These are phyloP conservation scores for Ichneumoninae sp. DNA, from an alignment of 2,888 invertebrate species.

Conservation along the genomic window DNA sequence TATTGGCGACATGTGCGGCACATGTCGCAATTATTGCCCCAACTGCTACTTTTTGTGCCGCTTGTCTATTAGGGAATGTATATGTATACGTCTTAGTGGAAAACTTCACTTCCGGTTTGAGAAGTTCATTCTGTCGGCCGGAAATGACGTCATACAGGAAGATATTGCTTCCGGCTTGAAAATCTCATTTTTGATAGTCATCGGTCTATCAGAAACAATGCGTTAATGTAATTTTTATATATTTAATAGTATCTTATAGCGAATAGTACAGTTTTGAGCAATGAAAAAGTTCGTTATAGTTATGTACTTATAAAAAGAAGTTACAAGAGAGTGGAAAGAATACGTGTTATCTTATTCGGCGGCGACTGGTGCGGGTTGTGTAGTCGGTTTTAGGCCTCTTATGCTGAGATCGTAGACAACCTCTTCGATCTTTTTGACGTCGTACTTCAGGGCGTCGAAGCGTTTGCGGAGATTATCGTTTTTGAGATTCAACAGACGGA, in stretches of 20 bases:
- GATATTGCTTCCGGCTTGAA: no score
- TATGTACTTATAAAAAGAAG: slow-evolving; percentile 47
- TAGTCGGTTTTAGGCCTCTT: slow-evolving; percentile 88
- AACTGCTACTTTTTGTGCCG: no score
- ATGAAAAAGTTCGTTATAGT: slow-evolving; percentile 40
- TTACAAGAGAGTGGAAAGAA: slow-evolving; percentile 14
- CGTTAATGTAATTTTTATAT: neutral
- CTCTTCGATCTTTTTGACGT: slow-evolving; percentile 97
- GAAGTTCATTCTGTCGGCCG: no score
- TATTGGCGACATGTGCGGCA: no score
- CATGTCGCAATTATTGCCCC: no score
- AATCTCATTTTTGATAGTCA: neutral
- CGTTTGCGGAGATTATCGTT: slow-evolving; percentile 94
- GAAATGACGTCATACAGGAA: no score
- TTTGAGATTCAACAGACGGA: slow-evolving; percentile 94
- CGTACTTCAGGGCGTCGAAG: slow-evolving; percentile 95
- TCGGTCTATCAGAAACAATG: neutral
- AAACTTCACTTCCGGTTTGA: neutral
- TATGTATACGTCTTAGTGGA: neutral
- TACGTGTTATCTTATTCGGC: slow-evolving; percentile 40
- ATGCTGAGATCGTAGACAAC: slow-evolving; percentile 95
- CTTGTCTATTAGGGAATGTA: no score
- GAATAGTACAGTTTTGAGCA: slow-evolving; percentile 37
- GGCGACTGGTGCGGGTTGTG: slow-evolving; percentile 46
- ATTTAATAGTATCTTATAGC: slow-evolving; percentile 22